Percentiles rank a stretch among this genome's conserved stretches.
Conservation (phyloP, 1,140 invertebrate species). For the Adelges cooleyi region DNA sequence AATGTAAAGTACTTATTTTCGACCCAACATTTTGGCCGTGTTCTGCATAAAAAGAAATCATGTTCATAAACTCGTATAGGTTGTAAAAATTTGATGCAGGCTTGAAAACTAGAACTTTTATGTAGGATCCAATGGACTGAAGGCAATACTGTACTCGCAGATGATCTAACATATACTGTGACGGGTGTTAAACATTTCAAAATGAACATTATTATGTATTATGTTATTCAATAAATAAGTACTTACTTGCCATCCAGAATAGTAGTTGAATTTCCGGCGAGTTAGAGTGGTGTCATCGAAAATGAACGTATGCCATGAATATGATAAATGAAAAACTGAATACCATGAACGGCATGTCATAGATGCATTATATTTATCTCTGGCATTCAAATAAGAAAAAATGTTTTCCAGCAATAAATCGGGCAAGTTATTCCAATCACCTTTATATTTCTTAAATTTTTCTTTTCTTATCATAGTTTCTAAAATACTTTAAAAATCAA, state of each 20-base stretch:
- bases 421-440: constrained; percentile 55
- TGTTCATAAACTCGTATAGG: constrained; percentile 72
- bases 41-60: constrained; percentile 61
- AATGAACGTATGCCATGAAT: constrained; percentile 60
- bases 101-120: constrained; percentile 55
- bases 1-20: constrained; percentile 52
- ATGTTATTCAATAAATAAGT: not conserved
- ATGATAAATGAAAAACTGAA: constrained; percentile 57
- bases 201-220: not conserved
- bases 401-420: constrained; percentile 67
- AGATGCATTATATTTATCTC: constrained; percentile 56
- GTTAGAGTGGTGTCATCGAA: constrained; percentile 62
- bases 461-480: too few relatives aligned
- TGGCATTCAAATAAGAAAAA: constrained; percentile 55
- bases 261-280: constrained; percentile 64
- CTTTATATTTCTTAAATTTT: not conserved
- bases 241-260: constrained; percentile 62
- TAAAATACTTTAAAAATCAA: too few relatives aligned
- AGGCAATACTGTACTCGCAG: constrained; percentile 60
- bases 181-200: constrained; percentile 29
- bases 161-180: constrained; percentile 60
- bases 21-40: constrained; percentile 42
- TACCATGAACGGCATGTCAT: constrained; percentile 59
- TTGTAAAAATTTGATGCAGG: constrained; percentile 73
- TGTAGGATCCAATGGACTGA: constrained; percentile 52